Evolutionary conservation across 2,797 vertebrate genomes (phyloP).

Genomic region (Myotis findleyi): DNA sequence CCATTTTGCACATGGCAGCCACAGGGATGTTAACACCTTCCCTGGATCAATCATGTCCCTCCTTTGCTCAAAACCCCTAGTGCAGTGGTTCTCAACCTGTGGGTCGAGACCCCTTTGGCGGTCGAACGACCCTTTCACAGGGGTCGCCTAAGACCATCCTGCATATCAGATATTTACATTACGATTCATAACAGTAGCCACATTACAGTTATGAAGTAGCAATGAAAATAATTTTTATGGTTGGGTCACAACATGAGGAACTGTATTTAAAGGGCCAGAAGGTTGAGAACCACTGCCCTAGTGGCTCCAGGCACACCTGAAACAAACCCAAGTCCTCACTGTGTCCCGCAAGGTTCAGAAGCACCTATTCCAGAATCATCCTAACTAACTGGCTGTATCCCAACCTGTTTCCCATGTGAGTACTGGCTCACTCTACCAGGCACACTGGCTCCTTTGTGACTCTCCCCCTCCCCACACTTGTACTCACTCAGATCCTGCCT

Average conservation of each 20-base stretch:
- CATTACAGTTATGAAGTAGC: no score
- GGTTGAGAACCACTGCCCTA: no score
- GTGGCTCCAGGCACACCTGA: background rate
- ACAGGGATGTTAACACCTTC: background rate
- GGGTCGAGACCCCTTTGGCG: no score
- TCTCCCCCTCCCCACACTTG: accelerated
- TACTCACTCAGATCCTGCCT: background rate
- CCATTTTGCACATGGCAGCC: background rate
- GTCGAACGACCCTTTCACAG: no score
- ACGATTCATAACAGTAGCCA: no score
- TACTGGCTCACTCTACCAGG: background rate
- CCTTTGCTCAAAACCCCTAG: background rate
- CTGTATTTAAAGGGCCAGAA: no score
- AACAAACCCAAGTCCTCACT: background rate
- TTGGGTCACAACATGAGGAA: no score
- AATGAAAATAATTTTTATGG: no score
- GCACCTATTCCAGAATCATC: background rate
- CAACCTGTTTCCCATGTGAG: accelerated
- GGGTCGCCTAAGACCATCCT: no score
- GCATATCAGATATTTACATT: no score
- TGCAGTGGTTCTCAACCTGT: no score
- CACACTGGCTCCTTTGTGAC: background rate
- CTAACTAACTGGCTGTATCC: background rate
- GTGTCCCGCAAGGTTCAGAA: background rate
- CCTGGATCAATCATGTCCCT: accelerated